A percentile compares a stretch with the other conserved stretches of the same genome.
These are phyloP conservation scores for Melanophora roralis DNA, from an alignment of 2,888 invertebrate genomes.

Conservation along the genomic window DNA sequence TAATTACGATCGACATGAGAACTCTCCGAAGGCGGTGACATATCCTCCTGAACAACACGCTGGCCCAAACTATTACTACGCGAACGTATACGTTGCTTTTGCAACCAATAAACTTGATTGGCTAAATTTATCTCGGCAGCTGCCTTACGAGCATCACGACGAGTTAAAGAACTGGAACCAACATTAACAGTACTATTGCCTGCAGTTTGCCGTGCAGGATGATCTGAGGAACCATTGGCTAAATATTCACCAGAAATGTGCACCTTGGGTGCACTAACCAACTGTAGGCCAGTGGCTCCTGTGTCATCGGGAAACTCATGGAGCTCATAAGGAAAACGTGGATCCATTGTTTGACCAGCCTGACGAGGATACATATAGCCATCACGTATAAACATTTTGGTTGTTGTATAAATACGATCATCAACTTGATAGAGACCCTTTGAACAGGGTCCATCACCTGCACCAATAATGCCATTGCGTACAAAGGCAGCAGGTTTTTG, in stretches of 20 bases:
- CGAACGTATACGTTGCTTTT: slow-evolving; percentile 67
- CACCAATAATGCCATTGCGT: slow-evolving; percentile 74
- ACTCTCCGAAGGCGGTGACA: slow-evolving; percentile 1
- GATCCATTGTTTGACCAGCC: slow-evolving; percentile 75
- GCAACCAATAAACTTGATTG: slow-evolving; percentile 75
- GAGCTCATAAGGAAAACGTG: slow-evolving; percentile 73
- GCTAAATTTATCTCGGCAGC: slow-evolving; percentile 72
- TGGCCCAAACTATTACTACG: slow-evolving; percentile 74
- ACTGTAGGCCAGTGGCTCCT: slow-evolving; percentile 72
- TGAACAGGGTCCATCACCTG: slow-evolving; percentile 71
- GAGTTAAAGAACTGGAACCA: slow-evolving; percentile 54
- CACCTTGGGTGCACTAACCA: slow-evolving; percentile 73
- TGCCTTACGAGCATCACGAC: slow-evolving; percentile 70
- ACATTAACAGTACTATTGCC: slow-evolving; percentile 2
- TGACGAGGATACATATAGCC: slow-evolving; percentile 76
- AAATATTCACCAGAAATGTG: slow-evolving; percentile 75
- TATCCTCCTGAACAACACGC: slow-evolving; percentile 30
- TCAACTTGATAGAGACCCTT: slow-evolving; percentile 74
- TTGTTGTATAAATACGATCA: slow-evolving; percentile 74
- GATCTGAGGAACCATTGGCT: slow-evolving; percentile 65
- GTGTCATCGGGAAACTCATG: slow-evolving; percentile 74
- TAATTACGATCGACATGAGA: slow-evolving; percentile 65
- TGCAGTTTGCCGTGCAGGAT: slow-evolving; percentile 42
- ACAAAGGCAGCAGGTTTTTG: slow-evolving; percentile 70
- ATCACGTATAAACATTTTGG: slow-evolving; percentile 75